Evolutionary conservation across 2,113 vertebrate species (phyloP).

Genomic region (Apistogramma diplotaenia): DNA sequence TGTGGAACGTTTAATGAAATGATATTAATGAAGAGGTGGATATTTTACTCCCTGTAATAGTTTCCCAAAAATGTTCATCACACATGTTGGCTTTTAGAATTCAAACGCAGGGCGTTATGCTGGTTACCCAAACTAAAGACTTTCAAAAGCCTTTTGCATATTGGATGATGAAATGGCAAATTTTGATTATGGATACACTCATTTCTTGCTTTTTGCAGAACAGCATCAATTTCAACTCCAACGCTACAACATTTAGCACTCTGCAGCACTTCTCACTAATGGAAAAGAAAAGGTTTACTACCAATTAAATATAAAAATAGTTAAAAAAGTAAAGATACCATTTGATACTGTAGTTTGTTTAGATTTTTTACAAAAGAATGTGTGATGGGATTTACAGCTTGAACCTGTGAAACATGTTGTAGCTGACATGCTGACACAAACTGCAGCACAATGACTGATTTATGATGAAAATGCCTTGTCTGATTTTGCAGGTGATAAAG

Average conservation of each 20-base stretch:
- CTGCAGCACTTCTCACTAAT: neutral
- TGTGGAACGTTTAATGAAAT: neutral
- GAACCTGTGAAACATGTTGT: neutral
- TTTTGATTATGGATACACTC: neutral
- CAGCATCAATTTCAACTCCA: neutral
- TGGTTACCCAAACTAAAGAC: neutral
- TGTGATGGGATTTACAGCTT: neutral
- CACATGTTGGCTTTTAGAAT: neutral
- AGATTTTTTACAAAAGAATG: neutral
- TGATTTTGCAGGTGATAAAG: neutral
- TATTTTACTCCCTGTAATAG: neutral
- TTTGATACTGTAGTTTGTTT: too few species aligned
- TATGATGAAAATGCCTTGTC: neutral
- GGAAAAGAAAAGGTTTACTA: neutral
- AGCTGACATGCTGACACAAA: neutral
- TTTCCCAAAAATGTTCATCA: neutral
- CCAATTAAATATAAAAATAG: neutral
- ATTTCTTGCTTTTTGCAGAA: neutral
- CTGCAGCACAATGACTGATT: neutral
- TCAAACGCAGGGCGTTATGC: neutral
- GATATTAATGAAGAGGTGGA: neutral
- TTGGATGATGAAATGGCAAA: neutral
- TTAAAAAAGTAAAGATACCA: neutral
- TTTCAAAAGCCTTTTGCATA: neutral
- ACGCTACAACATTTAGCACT: neutral